Conservation (phyloP, 2,113 vertebrate genomes). For the Coracopsis vasa region DNA sequence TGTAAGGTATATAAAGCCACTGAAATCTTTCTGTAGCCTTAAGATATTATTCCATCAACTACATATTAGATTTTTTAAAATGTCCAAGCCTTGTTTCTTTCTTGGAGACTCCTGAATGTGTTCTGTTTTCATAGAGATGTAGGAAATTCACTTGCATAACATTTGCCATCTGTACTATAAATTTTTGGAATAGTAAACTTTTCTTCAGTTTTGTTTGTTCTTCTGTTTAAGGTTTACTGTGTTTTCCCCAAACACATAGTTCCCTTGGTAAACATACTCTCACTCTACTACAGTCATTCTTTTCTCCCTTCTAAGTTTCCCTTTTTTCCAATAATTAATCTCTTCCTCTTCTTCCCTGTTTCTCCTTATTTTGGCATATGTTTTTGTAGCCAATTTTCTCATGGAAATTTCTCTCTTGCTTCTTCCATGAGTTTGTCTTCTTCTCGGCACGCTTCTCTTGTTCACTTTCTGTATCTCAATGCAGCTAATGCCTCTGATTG, state of each 20-base stretch:
- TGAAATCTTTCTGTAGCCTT: neutral
- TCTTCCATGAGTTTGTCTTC: neutral
- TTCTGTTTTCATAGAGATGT: neutral
- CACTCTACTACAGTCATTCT: neutral
- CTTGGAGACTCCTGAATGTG: neutral
- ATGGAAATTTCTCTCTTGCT: neutral
- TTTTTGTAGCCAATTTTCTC: neutral
- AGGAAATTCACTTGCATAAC: neutral
- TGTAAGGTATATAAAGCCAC: neutral
- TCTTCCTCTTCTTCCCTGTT: neutral
- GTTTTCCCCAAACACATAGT: neutral
- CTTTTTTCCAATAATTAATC: neutral
- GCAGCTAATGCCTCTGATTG: neutral
- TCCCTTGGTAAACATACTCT: neutral
- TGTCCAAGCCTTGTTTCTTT: neutral
- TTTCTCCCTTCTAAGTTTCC: neutral
- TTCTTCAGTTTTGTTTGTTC: neutral
- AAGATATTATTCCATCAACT: neutral
- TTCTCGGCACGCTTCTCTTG: constrained; percentile 11
- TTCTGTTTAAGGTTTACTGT: neutral
- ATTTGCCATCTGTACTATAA: neutral
- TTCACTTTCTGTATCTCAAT: neutral
- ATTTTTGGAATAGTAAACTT: neutral
- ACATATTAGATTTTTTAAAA: neutral
- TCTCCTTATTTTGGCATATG: neutral